A percentile compares a stretch with the other conserved stretches of the same genome.
Evolutionary conservation across 2,797 vertebrate species (phyloP).

Genomic region (Lerista edwardsae): DNA sequence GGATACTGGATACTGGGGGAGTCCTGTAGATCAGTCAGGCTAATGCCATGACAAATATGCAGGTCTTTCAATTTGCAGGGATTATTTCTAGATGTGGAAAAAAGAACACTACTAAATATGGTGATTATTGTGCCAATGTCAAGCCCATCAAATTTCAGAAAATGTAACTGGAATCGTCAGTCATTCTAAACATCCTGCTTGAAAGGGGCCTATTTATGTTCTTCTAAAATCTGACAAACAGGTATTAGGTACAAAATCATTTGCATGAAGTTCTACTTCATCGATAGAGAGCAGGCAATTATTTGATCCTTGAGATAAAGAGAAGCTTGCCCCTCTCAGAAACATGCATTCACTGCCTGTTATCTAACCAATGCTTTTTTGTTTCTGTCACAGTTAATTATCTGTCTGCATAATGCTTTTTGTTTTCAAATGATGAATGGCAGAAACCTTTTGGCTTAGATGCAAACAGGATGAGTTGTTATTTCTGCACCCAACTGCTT

Average conservation of each 20-base stretch:
- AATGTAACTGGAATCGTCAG: neutral
- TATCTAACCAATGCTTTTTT: neutral
- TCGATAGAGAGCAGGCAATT: conserved; percentile 3
- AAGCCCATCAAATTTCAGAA: neutral
- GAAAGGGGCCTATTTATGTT: neutral
- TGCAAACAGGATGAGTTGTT: conserved; percentile 15
- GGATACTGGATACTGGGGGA: too few species aligned
- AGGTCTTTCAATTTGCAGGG: neutral
- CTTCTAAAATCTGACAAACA: neutral
- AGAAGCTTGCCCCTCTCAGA: neutral
- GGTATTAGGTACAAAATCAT: conserved; percentile 8
- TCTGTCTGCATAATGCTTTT: neutral
- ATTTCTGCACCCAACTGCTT: neutral
- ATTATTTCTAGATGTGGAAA: neutral
- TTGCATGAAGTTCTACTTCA: neutral
- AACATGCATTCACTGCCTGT: conserved; percentile 1
- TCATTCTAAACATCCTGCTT: neutral
- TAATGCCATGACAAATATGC: neutral
- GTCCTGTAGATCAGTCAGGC: neutral
- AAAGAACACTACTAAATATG: neutral
- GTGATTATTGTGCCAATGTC: neutral
- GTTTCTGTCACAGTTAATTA: neutral
- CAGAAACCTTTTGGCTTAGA: conserved; percentile 1
- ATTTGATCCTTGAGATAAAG: conserved; percentile 14
- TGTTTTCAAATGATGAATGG: conserved; percentile 10